A percentile compares a stretch with the other conserved stretches of the same genome.
phyloP scores from a whole-genome alignment of 1,140 invertebrate species.

The Zaprionus capensis region DNA sequence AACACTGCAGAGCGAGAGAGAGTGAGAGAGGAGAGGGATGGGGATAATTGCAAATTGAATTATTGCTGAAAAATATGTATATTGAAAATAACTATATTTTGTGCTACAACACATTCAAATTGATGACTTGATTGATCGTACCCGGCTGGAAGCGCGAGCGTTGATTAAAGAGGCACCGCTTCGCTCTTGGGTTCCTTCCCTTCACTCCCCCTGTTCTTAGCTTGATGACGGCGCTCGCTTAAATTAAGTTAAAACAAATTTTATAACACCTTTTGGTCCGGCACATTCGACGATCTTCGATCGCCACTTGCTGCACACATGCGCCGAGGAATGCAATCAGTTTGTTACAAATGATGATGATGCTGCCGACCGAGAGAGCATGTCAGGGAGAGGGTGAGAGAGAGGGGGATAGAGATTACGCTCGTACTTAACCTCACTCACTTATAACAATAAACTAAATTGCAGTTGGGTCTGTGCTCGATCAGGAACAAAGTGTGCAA shows the following conservation, averaged over 20 bases:
- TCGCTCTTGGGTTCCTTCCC: slow-evolving; percentile 1
- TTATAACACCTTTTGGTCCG: slow-evolving; percentile 82
- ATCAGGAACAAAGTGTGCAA: slow-evolving; percentile 74
- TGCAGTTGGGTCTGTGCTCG: slow-evolving; percentile 54
- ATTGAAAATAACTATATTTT: slow-evolving; percentile 83
- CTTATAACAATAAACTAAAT: slow-evolving; percentile 84
- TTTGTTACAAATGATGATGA: slow-evolving; percentile 80
- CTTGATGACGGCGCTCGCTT: slow-evolving; percentile 62
- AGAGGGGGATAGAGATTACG: slow-evolving; percentile 54
- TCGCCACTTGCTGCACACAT: slow-evolving; percentile 56
- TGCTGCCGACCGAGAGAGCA: slow-evolving; percentile 35
- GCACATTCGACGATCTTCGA: slow-evolving; percentile 61
- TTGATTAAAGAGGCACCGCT: slow-evolving; percentile 77
- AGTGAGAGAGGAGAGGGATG: background rate
- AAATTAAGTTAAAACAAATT: slow-evolving; percentile 84
- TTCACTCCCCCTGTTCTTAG: background rate
- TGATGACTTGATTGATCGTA: slow-evolving; percentile 82
- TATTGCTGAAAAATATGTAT: slow-evolving; percentile 78
- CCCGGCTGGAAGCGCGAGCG: slow-evolving; percentile 54
- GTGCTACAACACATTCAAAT: slow-evolving; percentile 81
- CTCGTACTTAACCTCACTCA: slow-evolving; percentile 80
- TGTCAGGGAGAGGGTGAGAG: too few relatives aligned
- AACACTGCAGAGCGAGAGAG: slow-evolving; percentile 62
- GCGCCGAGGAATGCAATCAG: slow-evolving; percentile 75
- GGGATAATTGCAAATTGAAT: slow-evolving; percentile 83